Percentiles rank a stretch among this genome's conserved stretches.
phyloP scores from a whole-genome alignment of 92 coral and sea anemone genomes.

The Porites cylindrica region DNA sequence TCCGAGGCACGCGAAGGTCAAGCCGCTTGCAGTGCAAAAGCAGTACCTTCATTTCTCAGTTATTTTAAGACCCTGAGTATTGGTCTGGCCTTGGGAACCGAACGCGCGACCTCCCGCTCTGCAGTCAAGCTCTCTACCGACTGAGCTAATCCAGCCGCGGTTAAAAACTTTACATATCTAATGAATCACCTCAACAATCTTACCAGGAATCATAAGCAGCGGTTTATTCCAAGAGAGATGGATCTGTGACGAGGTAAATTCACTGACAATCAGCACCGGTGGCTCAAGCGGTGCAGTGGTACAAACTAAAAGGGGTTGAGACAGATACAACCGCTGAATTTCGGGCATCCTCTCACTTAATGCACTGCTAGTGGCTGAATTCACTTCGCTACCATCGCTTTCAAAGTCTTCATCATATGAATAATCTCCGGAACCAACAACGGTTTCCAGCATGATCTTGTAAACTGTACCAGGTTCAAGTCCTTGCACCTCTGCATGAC shows the following conservation, averaged over 20 bases:
- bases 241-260: slow-evolving; percentile 70
- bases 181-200: not conserved
- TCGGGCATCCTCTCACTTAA: slow-evolving; percentile 27
- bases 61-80: no score
- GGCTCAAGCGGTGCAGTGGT: slow-evolving; percentile 82
- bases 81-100: no score
- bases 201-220: slow-evolving; percentile 64
- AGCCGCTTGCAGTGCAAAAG: no score
- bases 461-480: slow-evolving; percentile 85
- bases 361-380: slow-evolving; percentile 48
- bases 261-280: slow-evolving; percentile 75
- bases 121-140: no score
- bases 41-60: no score
- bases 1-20: no score
- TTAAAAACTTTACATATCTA: not conserved
- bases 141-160: no score
- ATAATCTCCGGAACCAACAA: slow-evolving; percentile 48
- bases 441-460: slow-evolving; percentile 71
- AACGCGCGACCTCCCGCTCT: no score
- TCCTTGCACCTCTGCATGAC: slow-evolving; percentile 51
- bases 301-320: slow-evolving; percentile 65
- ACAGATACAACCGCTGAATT: slow-evolving; percentile 54
- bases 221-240: slow-evolving; percentile 79
- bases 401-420: slow-evolving; percentile 58
- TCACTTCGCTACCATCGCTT: slow-evolving; percentile 58